These are phyloP conservation scores for Phenganax stokvisi DNA, from an alignment of 92 coral and sea anemone genomes.

Conservation along the genomic window DNA sequence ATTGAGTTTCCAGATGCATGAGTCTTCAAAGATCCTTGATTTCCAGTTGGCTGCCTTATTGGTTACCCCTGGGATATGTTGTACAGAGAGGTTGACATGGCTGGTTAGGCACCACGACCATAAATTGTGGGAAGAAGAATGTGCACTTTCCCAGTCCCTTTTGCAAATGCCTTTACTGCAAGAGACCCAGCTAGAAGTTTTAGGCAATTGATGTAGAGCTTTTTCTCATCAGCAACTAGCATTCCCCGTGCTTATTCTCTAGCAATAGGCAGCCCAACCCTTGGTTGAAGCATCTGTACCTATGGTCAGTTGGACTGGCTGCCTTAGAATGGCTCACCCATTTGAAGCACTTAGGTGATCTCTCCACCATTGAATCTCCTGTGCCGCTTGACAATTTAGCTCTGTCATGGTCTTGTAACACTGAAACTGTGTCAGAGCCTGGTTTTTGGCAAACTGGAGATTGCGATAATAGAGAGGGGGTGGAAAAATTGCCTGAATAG, in stretches of 20 bases:
- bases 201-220: slow-evolving; percentile 51
- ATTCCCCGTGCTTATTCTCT: slow-evolving; percentile 46
- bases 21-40: slow-evolving; percentile 26
- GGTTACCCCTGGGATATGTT: slow-evolving; percentile 25
- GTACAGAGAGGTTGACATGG: slow-evolving; percentile 9
- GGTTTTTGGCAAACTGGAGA: slow-evolving; percentile 48
- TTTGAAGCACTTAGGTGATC: slow-evolving; percentile 50
- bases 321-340: slow-evolving; percentile 45
- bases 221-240: slow-evolving; percentile 46
- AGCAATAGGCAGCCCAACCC: slow-evolving; percentile 56
- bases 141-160: slow-evolving; percentile 20
- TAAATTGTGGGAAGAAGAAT: slow-evolving; percentile 23
- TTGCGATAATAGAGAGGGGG: slow-evolving; percentile 49
- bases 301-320: slow-evolving; percentile 46
- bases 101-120: slow-evolving; percentile 26
- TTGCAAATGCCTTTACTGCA: slow-evolving; percentile 31
- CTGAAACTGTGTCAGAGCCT: slow-evolving; percentile 34
- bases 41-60: slow-evolving; percentile 6
- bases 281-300: slow-evolving; percentile 49
- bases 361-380: slow-evolving; percentile 47
- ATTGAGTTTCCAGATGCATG: slow-evolving; percentile 17
- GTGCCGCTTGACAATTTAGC: slow-evolving; percentile 36
- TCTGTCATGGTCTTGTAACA: slow-evolving; percentile 40
- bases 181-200: slow-evolving; percentile 46
- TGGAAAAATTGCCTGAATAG: slow-evolving; percentile 49